Conservation (phyloP, 2,888 invertebrate species). For the Gastracanthus pulcherrimus region DNA sequence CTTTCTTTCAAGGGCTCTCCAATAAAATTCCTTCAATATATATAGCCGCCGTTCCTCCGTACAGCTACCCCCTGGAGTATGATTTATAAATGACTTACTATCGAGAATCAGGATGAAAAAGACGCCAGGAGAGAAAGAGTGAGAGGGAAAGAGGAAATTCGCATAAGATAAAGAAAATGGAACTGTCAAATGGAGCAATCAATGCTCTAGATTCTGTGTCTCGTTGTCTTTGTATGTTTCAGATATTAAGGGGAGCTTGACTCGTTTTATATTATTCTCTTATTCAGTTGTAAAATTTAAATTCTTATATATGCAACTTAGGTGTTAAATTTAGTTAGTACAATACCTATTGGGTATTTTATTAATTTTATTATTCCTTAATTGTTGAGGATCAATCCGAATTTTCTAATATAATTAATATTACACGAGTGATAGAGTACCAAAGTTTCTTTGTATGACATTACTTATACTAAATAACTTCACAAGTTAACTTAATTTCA, state of each 20-base stretch:
- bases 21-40: constrained; percentile 45
- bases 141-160: constrained; percentile 4
- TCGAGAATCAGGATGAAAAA: constrained; percentile 36
- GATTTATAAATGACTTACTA: constrained; percentile 52
- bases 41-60: not conserved
- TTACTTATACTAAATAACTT: no score
- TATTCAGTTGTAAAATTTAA: not conserved
- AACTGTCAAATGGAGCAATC: constrained; percentile 61
- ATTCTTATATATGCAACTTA: not conserved
- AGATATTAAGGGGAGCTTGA: not conserved
- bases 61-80: not conserved
- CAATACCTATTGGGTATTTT: no score
- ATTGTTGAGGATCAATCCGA: no score
- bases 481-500: no score
- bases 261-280: not conserved
- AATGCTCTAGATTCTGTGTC: constrained; percentile 1
- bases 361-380: no score
- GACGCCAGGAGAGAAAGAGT: constrained; percentile 29
- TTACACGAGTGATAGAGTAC: no score
- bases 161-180: constrained; percentile 63
- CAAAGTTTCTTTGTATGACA: no score
- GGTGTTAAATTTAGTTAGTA: no score
- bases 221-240: not conserved
- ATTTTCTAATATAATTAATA: no score
- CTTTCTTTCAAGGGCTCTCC: constrained; percentile 45